Conservation (phyloP, 2,797 vertebrate species). For the Eptatretus atami region DNA sequence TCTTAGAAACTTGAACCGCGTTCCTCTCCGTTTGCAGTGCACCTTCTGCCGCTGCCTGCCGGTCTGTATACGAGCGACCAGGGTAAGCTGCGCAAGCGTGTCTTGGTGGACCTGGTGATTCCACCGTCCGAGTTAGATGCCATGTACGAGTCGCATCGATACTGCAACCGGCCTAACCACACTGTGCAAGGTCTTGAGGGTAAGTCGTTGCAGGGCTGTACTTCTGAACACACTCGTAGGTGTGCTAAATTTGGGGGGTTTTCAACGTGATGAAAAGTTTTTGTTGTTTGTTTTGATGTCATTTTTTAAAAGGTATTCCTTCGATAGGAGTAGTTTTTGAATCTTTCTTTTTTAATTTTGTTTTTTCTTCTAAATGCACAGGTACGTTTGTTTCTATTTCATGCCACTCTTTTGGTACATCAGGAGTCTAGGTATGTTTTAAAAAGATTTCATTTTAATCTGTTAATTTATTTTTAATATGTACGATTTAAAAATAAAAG, state of each 20-base stretch:
- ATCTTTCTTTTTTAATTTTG: too few species aligned
- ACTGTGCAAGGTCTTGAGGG: conserved; percentile 65
- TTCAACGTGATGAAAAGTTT: background rate
- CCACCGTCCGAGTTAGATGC: conserved; percentile 31
- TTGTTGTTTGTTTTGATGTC: background rate
- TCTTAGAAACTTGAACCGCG: too few species aligned
- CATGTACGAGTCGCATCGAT: conserved; percentile 36
- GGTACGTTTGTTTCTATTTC: too few species aligned
- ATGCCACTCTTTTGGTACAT: too few species aligned
- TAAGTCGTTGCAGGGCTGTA: conserved; percentile 13
- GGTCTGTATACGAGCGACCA: background rate
- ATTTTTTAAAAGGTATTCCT: background rate
- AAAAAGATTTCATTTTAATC: too few species aligned
- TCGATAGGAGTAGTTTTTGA: background rate
- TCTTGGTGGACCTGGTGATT: conserved; percentile 34
- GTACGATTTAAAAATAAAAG: too few species aligned
- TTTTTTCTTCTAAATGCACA: too few species aligned
- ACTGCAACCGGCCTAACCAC: conserved; percentile 53
- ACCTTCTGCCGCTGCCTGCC: background rate
- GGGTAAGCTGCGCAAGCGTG: conserved; percentile 50
- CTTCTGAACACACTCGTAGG: background rate
- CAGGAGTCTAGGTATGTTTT: too few species aligned
- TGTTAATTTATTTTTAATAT: too few species aligned
- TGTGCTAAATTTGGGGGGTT: background rate
- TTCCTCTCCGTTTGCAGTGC: background rate